Percentiles rank a stretch among this genome's conserved stretches.
These are phyloP conservation scores for Hetaerina titia DNA, from an alignment of 2,888 invertebrate species.

Conservation along the genomic window DNA sequence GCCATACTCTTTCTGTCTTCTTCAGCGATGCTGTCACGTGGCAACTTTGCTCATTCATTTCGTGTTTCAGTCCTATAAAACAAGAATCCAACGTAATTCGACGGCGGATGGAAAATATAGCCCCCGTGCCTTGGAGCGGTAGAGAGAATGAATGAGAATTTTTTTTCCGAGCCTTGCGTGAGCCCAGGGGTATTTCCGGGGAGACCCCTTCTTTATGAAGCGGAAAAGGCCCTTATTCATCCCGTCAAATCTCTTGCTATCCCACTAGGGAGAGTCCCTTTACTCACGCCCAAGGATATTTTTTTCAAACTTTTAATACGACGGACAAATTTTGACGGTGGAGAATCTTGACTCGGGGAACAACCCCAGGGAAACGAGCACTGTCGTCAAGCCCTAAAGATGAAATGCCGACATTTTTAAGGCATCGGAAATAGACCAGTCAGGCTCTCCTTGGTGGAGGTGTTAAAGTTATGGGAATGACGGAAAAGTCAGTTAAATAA, in stretches of 20 bases:
- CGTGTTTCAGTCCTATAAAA: no score
- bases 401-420: not conserved
- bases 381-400: not conserved
- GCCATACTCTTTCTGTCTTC: no score
- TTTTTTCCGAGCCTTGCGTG: not conserved
- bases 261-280: not conserved
- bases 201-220: not conserved
- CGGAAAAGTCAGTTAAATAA: no score
- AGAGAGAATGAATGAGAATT: not conserved
- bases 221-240: not conserved
- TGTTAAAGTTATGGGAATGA: no score
- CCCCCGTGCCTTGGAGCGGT: not conserved
- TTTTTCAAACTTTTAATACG: not conserved
- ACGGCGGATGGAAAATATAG: not conserved
- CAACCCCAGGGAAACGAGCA: not conserved
- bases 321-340: not conserved
- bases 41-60: no score
- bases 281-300: not conserved
- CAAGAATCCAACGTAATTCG: not conserved
- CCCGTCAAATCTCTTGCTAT: not conserved
- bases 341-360: not conserved
- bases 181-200: not conserved
- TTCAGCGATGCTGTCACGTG: no score
- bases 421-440: not conserved
- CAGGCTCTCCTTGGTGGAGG: no score